Base-by-base conservation (phyloP, 1,140 invertebrate genomes). In the Phocides pigmalion region DNA sequence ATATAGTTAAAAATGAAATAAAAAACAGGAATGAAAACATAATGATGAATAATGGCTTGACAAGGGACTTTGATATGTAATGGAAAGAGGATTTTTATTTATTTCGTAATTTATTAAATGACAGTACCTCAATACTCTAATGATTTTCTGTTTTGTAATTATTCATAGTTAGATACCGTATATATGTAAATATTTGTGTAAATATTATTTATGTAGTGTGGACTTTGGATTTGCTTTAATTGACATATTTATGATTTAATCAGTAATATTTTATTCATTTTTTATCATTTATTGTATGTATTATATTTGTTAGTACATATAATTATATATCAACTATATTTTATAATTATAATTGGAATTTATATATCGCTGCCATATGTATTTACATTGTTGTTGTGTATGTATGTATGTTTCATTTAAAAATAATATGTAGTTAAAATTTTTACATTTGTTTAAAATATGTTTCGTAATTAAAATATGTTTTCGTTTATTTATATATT, bases 171-270 rank as follows among this genome's bases (percentile, higher is more conserved):
- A 54, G 41, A 56, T 19, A 58, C 51, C 22, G 41, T 22, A 8
- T 28, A 6, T 70, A 66, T 68, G 64, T 70, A 72, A 74, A 70
- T 68, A 69, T 74, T 64, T 79, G 72, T 78, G 68, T 76, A 74
- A 68, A 75, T 75, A 74, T 62, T 66, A 77, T 74, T 53, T 72
- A 75, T 68, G 46, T 59, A 66, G 56, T 68, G 66, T 49, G 72
- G 83, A 56, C 84, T 87, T 89, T 87, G 82, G 83, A 78, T 73
- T 77, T 78, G 86, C 86, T 88, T 87, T 87, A 78, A 78, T 68
- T 69, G 58, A 59, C 50, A 32, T 49, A 69, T 66, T 50, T 63
- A 66, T 61, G 47, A 37, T 59, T n/a, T 28, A 8, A 28, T 28
- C 25, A 54, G 50, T 54, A 64, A 47, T n/a, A 47, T 47, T 4